phyloP scores from a whole-genome alignment of 2,797 vertebrate genomes.

The Philypnodon macrostomus region DNA sequence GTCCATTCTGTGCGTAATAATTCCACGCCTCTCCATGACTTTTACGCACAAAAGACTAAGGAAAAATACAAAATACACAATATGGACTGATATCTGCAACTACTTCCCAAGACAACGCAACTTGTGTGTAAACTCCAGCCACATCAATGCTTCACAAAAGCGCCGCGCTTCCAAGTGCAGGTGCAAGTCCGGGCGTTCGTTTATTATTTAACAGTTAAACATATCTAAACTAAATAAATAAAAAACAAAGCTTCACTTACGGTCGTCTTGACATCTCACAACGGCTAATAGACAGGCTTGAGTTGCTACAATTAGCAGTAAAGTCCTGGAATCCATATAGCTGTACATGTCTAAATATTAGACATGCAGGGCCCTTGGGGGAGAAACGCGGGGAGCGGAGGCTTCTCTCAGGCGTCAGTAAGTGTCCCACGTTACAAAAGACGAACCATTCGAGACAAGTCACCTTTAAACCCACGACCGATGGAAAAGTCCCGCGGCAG shows the following conservation, averaged over 20 bases:
- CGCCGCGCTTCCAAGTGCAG: background rate
- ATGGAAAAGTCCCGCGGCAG: constrained; percentile 79
- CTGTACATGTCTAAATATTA: constrained; percentile 91
- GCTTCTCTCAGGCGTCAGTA: constrained; percentile 70
- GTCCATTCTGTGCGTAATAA: background rate
- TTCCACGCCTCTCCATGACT: constrained; percentile 28
- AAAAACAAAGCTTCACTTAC: constrained; percentile 80
- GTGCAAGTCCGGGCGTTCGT: background rate
- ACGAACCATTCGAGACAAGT: constrained; percentile 76
- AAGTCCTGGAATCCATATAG: constrained; percentile 87
- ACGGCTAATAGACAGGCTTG: constrained; percentile 85
- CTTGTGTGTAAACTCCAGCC: constrained; percentile 43
- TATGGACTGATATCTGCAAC: no score
- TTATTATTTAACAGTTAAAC: background rate
- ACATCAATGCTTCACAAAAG: background rate
- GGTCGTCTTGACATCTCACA: constrained; percentile 86
- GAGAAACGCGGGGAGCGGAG: constrained; percentile 65
- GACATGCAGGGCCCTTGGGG: constrained; percentile 83
- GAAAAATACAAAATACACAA: no score
- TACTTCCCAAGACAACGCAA: background rate
- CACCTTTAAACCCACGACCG: constrained; percentile 67
- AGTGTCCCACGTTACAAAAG: constrained; percentile 70
- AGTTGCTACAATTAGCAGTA: constrained; percentile 87
- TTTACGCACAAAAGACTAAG: constrained; percentile 44
- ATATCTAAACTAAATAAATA: background rate